Conservation (phyloP, 1,140 invertebrate species). For the Ooceraea biroi region DNA sequence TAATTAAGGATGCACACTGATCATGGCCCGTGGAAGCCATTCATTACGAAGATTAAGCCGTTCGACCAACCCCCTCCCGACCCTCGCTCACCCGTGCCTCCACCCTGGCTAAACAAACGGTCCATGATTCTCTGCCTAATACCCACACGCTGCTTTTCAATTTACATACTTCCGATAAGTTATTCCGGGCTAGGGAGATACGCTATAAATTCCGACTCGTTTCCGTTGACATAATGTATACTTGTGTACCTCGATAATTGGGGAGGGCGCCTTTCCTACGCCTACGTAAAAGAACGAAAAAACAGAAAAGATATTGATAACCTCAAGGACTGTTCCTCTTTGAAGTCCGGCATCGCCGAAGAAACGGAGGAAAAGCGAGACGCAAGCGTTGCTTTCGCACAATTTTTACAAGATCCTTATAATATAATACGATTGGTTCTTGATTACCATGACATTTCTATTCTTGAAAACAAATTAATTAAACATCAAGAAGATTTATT, state of each 20-base stretch:
- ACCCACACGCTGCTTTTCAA: conserved; percentile 72
- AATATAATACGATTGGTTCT: too few relatives aligned
- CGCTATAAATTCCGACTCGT: conserved; percentile 50
- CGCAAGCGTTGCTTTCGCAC: background rate
- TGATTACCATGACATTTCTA: too few relatives aligned
- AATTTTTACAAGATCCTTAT: background rate
- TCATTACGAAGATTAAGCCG: conserved; percentile 79
- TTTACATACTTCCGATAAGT: conserved; percentile 78
- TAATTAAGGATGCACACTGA: conserved; percentile 71
- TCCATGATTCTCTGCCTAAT: conserved; percentile 60
- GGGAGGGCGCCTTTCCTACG: conserved; percentile 41
- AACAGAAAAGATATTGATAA: conserved; percentile 16
- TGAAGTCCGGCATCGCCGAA: background rate
- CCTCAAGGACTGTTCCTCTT: background rate
- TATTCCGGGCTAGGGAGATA: conserved; percentile 35
- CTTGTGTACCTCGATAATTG: conserved; percentile 52
- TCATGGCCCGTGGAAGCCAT: conserved; percentile 67
- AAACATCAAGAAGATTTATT: too few relatives aligned
- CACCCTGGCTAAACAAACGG: conserved; percentile 57
- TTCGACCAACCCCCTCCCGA: conserved; percentile 55
- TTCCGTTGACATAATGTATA: conserved; percentile 61
- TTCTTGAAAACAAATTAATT: too few relatives aligned
- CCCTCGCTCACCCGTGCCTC: conserved; percentile 19
- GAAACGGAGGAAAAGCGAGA: conserved; percentile 28
- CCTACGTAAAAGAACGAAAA: conserved; percentile 39